Evolutionary conservation across 1,140 invertebrate species (phyloP), one percentile per base, ranked within the genome.

Genomic region (Dolichoris vasculosae): DNA sequence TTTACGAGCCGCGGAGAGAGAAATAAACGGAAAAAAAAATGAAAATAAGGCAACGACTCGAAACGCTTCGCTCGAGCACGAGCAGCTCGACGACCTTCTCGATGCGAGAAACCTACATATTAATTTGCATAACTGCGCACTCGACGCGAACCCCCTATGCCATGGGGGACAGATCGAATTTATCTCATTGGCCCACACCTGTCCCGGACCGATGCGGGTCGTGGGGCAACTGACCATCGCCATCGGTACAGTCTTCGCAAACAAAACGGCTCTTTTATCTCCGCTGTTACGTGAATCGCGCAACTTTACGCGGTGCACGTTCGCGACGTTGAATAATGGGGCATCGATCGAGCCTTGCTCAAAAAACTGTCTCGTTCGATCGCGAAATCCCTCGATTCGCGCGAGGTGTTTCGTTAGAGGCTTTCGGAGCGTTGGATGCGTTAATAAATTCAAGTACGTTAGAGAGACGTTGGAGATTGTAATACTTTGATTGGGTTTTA

Each of bases 141-240:
- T 90, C 87, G 89, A 89, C 86, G 88, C 87, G 88, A 59, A 46
- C 87, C 90, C 88, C 75, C 88, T 88, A 81, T 87, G 81, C 78
- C 89, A 93, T 93, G 90, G 91, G 92, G 92, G 92, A 91, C 89
- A 92, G 92, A 93, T 93, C 92, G 90, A 92, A 93, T 92, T 92
- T 92, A 92, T 92, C 91, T 92, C 89, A 89, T 89, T 90, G 89
- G 89, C 89, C 90, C 91, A 92, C 92, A 93, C 92, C 92, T 93
- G 92, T 92, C 91, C 89, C 85, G 87, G 86, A 87, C 88, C 87
- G 78, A 93, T 93, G 92, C 92, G 92, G 92, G 92, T 89, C 87
- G 87, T 86, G 69, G 90, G 87, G 90, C 90, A 90, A 92, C 92
- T 92, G 92, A 91, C 92, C 92, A 93, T 86, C 86, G 88, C 15